These are phyloP conservation scores for Ciona savignyi DNA, from an alignment of 23 tunicate genomes.

Conservation along the genomic window DNA sequence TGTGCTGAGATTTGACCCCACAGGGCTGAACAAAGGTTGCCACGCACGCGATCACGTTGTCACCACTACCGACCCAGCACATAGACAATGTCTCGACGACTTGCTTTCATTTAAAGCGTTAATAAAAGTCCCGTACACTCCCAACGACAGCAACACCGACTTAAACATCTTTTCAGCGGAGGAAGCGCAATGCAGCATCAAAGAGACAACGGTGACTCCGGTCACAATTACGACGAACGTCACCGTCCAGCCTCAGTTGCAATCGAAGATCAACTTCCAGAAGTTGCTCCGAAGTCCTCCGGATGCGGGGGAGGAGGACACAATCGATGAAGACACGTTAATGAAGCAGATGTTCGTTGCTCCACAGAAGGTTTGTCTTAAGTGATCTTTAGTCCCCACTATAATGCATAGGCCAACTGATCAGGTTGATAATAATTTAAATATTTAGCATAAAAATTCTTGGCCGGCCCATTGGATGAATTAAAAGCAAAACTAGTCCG, in stretches of 20 bases:
- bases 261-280: neutral
- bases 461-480: too few species aligned
- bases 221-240: conserved; percentile 19
- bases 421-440: too few species aligned
- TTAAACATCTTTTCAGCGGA: conserved; percentile 79
- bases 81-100: conserved; percentile 58
- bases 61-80: conserved; percentile 7
- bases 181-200: conserved; percentile 50
- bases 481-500: too few species aligned
- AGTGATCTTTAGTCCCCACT: too few species aligned
- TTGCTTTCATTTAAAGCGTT: conserved; percentile 30
- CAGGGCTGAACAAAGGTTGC: conserved; percentile 59
- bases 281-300: neutral
- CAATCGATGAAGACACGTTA: neutral
- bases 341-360: neutral
- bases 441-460: too few species aligned
- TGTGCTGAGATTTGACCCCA: conserved; percentile 78
- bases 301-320: conserved; percentile 6
- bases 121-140: conserved; percentile 10
- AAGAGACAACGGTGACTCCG: conserved; percentile 66
- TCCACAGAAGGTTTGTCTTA: neutral
- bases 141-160: conserved; percentile 20
- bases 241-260: neutral
- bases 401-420: too few species aligned
- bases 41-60: conserved; percentile 63